Conservation (phyloP, 2,888 invertebrate species). For the Ctenicera cuprea region DNA sequence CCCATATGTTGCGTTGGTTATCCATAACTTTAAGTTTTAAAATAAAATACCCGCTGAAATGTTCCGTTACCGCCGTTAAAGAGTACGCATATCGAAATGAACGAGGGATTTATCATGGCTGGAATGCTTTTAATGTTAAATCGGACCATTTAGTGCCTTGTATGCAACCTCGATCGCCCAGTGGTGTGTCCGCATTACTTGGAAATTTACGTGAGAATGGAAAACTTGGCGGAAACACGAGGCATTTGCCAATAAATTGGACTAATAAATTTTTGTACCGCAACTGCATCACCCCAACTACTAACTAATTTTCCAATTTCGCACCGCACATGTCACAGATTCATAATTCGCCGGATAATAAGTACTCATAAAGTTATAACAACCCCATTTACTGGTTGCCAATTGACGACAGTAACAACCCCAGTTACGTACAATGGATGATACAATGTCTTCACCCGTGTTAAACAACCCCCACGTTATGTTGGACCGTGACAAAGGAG, state of each 20-base stretch:
- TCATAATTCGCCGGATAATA: conserved; percentile 57
- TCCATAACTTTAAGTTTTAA: conserved; percentile 45
- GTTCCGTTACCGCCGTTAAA: conserved; percentile 48
- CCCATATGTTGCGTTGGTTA: conserved; percentile 56
- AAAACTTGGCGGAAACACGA: conserved; percentile 10
- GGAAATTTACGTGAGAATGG: conserved; percentile 28
- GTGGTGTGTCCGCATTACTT: background rate
- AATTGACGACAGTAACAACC: conserved; percentile 52
- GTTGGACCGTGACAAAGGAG: conserved; percentile 40
- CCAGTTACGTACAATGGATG: conserved; percentile 46
- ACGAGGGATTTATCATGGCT: conserved; percentile 44
- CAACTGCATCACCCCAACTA: too few species aligned
- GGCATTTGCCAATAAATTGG: background rate
- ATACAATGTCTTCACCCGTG: conserved; percentile 51
- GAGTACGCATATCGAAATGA: conserved; percentile 37
- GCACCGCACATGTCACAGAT: conserved; percentile 52
- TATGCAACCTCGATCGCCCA: conserved; percentile 17
- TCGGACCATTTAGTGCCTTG: conserved; percentile 39
- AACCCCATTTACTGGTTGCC: conserved; percentile 50
- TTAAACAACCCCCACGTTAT: conserved; percentile 41
- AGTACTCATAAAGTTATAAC: conserved; percentile 55
- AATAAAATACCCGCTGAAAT: conserved; percentile 48
- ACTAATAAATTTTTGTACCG: conserved; percentile 3
- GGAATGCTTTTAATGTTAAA: conserved; percentile 51
- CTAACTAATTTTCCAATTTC: conserved; percentile 51